A percentile compares a stretch with the other conserved stretches of the same genome.
Conservation (phyloP, 2,888 invertebrate genomes). For the Anoplius nigerrimus region DNA sequence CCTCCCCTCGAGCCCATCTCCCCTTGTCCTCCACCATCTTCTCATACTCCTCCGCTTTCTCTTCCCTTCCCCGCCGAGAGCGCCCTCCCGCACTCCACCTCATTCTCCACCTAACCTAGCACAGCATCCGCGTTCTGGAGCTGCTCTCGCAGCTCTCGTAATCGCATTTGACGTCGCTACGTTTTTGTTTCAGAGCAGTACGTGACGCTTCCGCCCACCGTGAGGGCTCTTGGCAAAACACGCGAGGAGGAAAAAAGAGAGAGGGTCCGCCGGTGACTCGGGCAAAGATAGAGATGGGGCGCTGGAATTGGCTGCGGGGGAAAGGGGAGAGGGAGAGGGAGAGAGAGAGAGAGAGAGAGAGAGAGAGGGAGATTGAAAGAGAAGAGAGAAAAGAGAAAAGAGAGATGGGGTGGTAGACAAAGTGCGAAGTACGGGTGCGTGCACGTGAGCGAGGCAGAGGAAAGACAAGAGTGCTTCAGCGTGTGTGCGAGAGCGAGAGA, state of each 20-base stretch:
- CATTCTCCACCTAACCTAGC: slow-evolving; percentile 58
- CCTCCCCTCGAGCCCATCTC: slow-evolving; percentile 18
- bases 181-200: slow-evolving; percentile 75
- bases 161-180: slow-evolving; percentile 75
- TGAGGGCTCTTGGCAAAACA: slow-evolving; percentile 66
- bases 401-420: slow-evolving; percentile 24
- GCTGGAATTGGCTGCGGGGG: slow-evolving; percentile 1
- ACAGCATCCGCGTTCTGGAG: slow-evolving; percentile 73
- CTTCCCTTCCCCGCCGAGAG: slow-evolving; percentile 33
- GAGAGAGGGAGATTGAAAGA: slow-evolving; percentile 26
- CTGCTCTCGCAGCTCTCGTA: slow-evolving; percentile 73
- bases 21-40: background rate
- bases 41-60: slow-evolving; percentile 17
- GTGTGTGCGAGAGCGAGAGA: slow-evolving; percentile 26
- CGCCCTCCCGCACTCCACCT: slow-evolving; percentile 23
- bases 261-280: slow-evolving; percentile 31
- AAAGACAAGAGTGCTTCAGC: too few relatives aligned
- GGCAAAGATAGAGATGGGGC: slow-evolving; percentile 25
- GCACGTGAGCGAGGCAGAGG: slow-evolving; percentile 6
- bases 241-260: slow-evolving; percentile 55
- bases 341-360: slow-evolving; percentile 25
- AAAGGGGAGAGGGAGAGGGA: slow-evolving; percentile 26
- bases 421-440: slow-evolving; percentile 22
- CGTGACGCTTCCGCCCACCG: slow-evolving; percentile 71
- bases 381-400: slow-evolving; percentile 26